These are phyloP conservation scores for Leiothrix lutea DNA, from an alignment of 2,113 vertebrate genomes.

Conservation along the genomic window DNA sequence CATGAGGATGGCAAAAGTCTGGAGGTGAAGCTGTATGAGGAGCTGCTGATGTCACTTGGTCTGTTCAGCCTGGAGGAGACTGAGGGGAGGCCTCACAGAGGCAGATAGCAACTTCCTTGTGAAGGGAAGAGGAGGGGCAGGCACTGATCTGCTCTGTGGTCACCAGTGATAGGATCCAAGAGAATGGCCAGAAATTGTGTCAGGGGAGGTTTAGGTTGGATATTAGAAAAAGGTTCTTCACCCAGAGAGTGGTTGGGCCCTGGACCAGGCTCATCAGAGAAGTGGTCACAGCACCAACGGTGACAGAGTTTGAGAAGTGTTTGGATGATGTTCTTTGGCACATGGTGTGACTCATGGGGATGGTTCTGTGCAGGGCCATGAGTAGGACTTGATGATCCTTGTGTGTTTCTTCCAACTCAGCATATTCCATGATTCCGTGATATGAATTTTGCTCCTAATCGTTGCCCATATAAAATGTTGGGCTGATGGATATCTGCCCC, in stretches of 20 bases:
- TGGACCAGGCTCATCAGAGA: background rate
- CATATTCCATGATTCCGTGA: background rate
- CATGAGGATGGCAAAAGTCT: background rate
- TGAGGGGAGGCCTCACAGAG: background rate
- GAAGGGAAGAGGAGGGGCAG: background rate
- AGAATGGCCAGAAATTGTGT: background rate
- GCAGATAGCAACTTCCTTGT: fast-evolving
- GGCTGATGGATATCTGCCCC: background rate
- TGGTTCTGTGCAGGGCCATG: background rate
- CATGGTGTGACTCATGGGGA: background rate
- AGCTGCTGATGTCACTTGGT: background rate
- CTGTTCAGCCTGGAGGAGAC: background rate
- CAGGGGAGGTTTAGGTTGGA: background rate
- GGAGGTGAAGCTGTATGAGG: fast-evolving
- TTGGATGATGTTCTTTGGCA: background rate
- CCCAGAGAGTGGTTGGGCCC: fast-evolving
- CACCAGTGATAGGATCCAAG: background rate
- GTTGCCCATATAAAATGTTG: background rate
- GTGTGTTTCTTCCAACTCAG: background rate
- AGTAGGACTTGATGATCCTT: background rate
- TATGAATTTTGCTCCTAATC: background rate
- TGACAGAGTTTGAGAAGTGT: background rate
- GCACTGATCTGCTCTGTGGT: background rate
- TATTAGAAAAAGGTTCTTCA: background rate
- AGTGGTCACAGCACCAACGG: background rate